Percentiles rank a stretch among this genome's conserved stretches.
Evolutionary conservation across 2,113 vertebrate species (phyloP).

Genomic region (Malurus alboscapulatus): DNA sequence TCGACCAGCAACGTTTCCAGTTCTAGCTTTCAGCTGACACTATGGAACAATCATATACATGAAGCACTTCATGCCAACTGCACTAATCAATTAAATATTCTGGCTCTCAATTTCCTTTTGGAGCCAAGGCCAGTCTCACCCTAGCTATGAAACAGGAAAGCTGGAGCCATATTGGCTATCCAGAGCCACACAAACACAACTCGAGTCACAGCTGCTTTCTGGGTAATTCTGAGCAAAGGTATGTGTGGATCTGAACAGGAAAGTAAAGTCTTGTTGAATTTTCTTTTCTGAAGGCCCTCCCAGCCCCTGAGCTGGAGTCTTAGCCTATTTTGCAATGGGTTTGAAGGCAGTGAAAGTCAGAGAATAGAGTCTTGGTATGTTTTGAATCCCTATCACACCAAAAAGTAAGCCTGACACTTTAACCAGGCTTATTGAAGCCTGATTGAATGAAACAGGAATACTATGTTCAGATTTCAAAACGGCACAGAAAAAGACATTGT

Average conservation of each 20-base stretch:
- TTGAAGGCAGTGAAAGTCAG: background rate
- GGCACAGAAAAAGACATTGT: background rate
- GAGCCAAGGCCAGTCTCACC: background rate
- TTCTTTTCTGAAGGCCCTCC: background rate
- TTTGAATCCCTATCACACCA: background rate
- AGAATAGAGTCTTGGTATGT: background rate
- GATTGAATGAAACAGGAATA: background rate
- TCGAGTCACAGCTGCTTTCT: background rate
- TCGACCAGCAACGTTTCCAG: background rate
- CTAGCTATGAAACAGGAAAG: background rate
- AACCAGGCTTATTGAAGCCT: no score
- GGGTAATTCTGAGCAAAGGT: background rate
- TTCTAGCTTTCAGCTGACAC: background rate
- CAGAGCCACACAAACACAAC: background rate
- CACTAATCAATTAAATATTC: background rate
- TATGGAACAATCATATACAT: fast-evolving
- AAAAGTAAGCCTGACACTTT: background rate
- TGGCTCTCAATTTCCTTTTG: background rate
- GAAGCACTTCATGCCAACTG: background rate
- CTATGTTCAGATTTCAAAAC: background rate
- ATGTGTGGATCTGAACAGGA: background rate
- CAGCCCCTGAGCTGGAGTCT: background rate
- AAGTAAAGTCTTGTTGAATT: background rate
- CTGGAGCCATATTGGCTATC: background rate
- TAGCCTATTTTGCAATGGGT: background rate